These are phyloP conservation scores for Cygnus olor DNA, from an alignment of 2,797 vertebrate genomes.

Conservation along the genomic window DNA sequence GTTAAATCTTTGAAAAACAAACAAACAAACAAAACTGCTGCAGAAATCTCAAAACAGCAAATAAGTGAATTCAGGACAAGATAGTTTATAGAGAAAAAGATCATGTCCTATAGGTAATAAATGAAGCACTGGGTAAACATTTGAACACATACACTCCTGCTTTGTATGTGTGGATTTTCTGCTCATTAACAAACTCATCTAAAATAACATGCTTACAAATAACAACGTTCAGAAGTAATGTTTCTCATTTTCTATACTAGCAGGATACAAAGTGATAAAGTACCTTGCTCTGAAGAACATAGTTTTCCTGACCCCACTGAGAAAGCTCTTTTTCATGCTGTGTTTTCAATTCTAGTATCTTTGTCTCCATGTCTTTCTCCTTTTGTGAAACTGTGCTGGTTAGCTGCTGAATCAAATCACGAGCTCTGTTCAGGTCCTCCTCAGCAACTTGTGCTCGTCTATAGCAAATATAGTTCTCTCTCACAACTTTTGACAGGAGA, in stretches of 20 bases:
- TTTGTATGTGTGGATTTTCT: neutral
- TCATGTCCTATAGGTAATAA: neutral
- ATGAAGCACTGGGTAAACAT: neutral
- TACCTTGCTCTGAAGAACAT: conserved; percentile 90
- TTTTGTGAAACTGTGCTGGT: conserved; percentile 78
- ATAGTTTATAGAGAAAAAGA: neutral
- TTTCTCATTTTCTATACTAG: neutral
- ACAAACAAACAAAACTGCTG: neutral
- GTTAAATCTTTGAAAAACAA: neutral
- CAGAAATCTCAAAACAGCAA: neutral
- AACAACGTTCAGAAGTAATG: neutral
- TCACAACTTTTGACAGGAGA: conserved; percentile 45
- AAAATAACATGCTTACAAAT: neutral
- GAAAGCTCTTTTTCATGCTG: conserved; percentile 81
- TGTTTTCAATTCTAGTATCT: conserved; percentile 74
- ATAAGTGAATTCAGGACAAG: neutral
- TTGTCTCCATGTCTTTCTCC: conserved; percentile 78
- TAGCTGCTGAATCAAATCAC: conserved; percentile 75
- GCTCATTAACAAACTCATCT: neutral
- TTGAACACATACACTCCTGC: neutral
- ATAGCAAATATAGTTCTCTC: conserved; percentile 73
- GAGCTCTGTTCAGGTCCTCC: conserved; percentile 73
- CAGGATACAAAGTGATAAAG: neutral
- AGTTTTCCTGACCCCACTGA: conserved; percentile 87
- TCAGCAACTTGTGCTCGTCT: conserved; percentile 76